Evolutionary conservation across 2,888 invertebrate genomes (phyloP).

Genomic region (Hypena proboscidalis): DNA sequence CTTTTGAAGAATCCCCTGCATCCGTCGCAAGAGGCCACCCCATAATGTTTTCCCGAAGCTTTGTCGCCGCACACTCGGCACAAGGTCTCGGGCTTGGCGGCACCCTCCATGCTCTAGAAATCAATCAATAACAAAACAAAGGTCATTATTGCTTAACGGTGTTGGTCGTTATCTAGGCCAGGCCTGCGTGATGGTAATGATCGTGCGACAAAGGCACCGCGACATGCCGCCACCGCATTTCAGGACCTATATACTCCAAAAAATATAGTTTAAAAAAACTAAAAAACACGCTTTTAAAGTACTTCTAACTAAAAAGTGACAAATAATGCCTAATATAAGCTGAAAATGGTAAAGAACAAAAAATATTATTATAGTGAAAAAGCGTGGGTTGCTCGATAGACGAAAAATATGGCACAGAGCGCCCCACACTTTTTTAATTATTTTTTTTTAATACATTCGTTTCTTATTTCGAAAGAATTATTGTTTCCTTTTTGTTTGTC

Average conservation of each 20-base stretch:
- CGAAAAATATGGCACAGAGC: no score
- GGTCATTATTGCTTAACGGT: conserved; percentile 7
- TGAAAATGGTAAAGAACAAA: no score
- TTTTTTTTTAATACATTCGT: no score
- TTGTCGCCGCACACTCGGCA: conserved; percentile 95
- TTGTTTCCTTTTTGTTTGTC: no score
- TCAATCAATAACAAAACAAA: conserved; percentile 16
- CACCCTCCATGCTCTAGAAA: conserved; percentile 50
- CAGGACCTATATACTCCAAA: not conserved
- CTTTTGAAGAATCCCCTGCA: conserved; percentile 98
- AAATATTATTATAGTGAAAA: no score
- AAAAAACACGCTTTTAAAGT: no score
- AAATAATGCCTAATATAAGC: no score
- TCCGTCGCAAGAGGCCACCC: conserved; percentile 93
- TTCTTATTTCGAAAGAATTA: no score
- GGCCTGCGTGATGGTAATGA: conserved; percentile 9
- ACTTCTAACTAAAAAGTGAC: no score
- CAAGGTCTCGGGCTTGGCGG: conserved; percentile 85
- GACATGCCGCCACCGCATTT: not conserved
- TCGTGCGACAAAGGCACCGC: not conserved
- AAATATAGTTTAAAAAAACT: not conserved
- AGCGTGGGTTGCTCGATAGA: no score
- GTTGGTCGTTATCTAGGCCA: not conserved
- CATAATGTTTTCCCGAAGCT: conserved; percentile 93
- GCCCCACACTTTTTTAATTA: no score